phyloP scores from a whole-genome alignment of 35 echinoderm and acorn worm genomes.

The Apostichopus japonicus region DNA sequence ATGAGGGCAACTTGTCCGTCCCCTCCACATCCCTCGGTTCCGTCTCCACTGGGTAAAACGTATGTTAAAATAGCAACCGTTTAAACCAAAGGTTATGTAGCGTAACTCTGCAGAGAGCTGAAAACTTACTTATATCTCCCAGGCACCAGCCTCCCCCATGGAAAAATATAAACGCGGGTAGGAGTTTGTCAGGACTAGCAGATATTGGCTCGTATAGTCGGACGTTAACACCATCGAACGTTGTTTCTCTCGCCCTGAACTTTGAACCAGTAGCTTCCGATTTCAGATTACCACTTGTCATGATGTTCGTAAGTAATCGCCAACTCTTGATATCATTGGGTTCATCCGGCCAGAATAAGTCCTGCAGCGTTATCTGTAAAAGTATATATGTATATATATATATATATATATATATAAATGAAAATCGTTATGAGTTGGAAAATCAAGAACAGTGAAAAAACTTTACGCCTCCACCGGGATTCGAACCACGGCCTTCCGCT shows the following conservation, averaged over 20 bases:
- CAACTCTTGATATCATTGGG: background rate
- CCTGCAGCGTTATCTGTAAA: background rate
- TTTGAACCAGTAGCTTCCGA: slow-evolving; percentile 16
- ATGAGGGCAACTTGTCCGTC: too few species aligned
- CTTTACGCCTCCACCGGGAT: too few species aligned
- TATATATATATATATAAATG: background rate
- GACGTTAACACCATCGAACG: slow-evolving; percentile 18
- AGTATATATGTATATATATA: background rate
- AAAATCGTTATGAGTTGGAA: too few species aligned
- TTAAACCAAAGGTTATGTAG: too few species aligned
- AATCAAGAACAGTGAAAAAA: too few species aligned
- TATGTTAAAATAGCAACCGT: too few species aligned
- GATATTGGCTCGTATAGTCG: slow-evolving; percentile 8
- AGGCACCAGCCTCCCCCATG: slow-evolving; percentile 27
- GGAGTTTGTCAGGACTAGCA: background rate
- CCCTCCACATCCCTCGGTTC: too few species aligned
- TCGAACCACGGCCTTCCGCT: too few species aligned
- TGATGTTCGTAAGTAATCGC: background rate
- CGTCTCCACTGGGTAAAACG: too few species aligned
- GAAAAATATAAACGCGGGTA: slow-evolving; percentile 21
- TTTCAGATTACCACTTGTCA: background rate
- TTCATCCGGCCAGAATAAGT: slow-evolving; percentile 1
- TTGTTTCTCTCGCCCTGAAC: slow-evolving; percentile 13
- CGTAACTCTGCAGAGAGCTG: background rate
- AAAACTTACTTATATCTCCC: slow-evolving; percentile 4